Evolutionary conservation across 2,888 invertebrate species (phyloP), one percentile per base, ranked within the genome.

Genomic region (Hydropsyche betteni): DNA sequence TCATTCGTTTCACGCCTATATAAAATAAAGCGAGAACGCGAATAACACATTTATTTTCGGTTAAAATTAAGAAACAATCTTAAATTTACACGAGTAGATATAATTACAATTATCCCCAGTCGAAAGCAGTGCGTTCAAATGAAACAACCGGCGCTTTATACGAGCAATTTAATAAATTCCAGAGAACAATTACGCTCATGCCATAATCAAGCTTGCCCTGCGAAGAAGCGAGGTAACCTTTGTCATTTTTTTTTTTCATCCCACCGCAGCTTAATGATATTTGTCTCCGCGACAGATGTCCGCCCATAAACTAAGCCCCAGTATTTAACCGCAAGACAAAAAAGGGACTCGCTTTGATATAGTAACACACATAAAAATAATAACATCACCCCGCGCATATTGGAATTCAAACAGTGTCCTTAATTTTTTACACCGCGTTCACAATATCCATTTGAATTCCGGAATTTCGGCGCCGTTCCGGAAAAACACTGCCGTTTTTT

Each of bases 221-320:
- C 44, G 6, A 44, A 44, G 44, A 44, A 44, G 10, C 10, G 10
- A 44, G 44, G 44, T 64, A 64, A 64, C 36, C 64, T 64, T 64
- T 36, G 64, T 36, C 64, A 64, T 64, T 64, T 64, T 61, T 64
- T 14, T 64, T 24, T 24, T 24, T 24, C 24, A 24, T 24, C 24
- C 24, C 24, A 2, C 24, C 64, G 36, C 6, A 34, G 7, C 64
- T 64, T 64, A 64, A 64, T 64, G 64, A 64, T 64, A 36, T 64
- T 64, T 64, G 64, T 64, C 64, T 64, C 34, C 34, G 36, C 64
- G 64, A 64, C 64, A 64, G 64, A 64, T 64, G 34, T 64, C 64
- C 64, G 64, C 64, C 64, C 64, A 64, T 64, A 64, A 64, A 64
- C 34, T 64, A 34, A 61, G 64, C 36, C 64, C 64, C 34, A 8